These are phyloP conservation scores for roundworm (Caenorhabditis elegans) DNA, from an alignment of 1,140 invertebrate species.

Conservation along the genomic window WBcel235 BX284602.5:10354001-10354500, in stretches of 20 bases:
- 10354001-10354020: neutral
- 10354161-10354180: neutral
- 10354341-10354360: neutral
- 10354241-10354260: neutral
- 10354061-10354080: neutral
- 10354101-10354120: neutral
- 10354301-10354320: neutral
- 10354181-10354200: neutral
- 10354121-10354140: neutral
- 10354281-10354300: conserved; percentile 1
- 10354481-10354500: no score
- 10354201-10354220: neutral
- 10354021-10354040: neutral
- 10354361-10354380: neutral
- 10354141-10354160: neutral
- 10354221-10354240: neutral
- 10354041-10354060: neutral
- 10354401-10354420: neutral
- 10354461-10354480: no score
- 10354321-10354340: conserved; percentile 4
- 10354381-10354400: neutral
- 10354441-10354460: no score
- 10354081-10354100: neutral
- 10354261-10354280: neutral
- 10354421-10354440: neutral